Conservation (phyloP, 2,113 vertebrate species). For the Manacus vitellinus region DNA sequence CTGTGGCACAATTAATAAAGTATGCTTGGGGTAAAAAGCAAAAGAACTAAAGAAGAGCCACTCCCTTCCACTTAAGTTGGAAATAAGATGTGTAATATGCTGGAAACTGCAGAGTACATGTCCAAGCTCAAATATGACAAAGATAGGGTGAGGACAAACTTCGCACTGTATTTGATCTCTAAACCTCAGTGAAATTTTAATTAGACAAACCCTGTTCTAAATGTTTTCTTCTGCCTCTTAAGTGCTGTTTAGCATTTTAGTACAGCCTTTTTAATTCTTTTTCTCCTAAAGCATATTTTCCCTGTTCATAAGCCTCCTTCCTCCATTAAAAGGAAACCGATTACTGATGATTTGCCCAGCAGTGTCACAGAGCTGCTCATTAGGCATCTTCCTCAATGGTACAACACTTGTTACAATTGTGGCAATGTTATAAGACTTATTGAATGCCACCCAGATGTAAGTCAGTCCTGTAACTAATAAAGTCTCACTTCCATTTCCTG, state of each 20-base stretch:
- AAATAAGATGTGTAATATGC: not conserved
- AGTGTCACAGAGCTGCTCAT: not conserved
- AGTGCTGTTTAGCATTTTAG: not conserved
- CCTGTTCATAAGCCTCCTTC: not conserved
- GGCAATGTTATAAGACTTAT: not conserved
- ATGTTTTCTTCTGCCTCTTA: not conserved
- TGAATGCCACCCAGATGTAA: not conserved
- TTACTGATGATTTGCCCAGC: not conserved
- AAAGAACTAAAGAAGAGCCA: not conserved
- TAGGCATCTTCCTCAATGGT: not conserved
- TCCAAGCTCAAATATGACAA: not conserved
- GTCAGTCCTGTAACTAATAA: not conserved
- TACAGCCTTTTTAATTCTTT: not conserved
- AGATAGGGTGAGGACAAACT: not conserved
- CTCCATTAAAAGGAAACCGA: not conserved
- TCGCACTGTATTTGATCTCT: not conserved
- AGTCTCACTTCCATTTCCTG: not conserved
- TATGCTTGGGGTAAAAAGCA: not conserved
- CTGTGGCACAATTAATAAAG: not conserved
- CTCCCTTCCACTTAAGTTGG: not conserved
- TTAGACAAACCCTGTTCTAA: not conserved
- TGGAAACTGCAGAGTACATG: not conserved
- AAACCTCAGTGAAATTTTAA: not conserved
- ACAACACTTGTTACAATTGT: not conserved
- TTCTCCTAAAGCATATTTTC: not conserved